Conservation (phyloP, 2,113 vertebrate genomes). For the Oreochromis tanganicae region DNA sequence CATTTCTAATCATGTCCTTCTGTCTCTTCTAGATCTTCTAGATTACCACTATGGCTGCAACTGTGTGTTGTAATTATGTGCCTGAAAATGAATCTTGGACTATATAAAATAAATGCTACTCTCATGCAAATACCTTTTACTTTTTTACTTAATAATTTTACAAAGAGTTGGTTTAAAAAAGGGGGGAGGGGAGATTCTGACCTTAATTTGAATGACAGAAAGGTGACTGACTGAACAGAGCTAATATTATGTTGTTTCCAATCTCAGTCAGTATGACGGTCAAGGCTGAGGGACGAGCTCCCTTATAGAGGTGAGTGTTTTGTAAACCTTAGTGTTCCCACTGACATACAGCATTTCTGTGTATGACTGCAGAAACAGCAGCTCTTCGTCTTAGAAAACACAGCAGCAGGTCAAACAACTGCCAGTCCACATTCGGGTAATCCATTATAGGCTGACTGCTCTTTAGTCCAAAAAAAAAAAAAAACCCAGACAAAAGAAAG, state of each 20-base stretch:
- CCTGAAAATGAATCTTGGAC: not conserved
- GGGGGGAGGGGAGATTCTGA: accelerated
- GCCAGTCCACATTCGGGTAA: not conserved
- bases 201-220: not conserved
- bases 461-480: not conserved
- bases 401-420: not conserved
- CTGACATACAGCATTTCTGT: not conserved
- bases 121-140: not conserved
- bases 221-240: not conserved
- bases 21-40: not conserved
- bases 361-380: not conserved
- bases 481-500: accelerated
- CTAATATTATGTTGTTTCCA: not conserved
- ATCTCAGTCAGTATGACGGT: not conserved
- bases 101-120: not conserved
- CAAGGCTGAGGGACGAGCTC: not conserved
- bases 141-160: not conserved
- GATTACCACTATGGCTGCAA: not conserved
- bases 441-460: not conserved
- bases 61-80: not conserved
- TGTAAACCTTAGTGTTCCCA: slow-evolving; percentile 14
- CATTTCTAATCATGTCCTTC: not conserved
- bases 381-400: slow-evolving; percentile 26
- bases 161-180: not conserved
- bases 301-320: slow-evolving; percentile 20